A percentile compares a stretch with the other conserved stretches of the same genome.
phyloP scores from a whole-genome alignment of 2,113 vertebrate species.

The Empidonax traillii region DNA sequence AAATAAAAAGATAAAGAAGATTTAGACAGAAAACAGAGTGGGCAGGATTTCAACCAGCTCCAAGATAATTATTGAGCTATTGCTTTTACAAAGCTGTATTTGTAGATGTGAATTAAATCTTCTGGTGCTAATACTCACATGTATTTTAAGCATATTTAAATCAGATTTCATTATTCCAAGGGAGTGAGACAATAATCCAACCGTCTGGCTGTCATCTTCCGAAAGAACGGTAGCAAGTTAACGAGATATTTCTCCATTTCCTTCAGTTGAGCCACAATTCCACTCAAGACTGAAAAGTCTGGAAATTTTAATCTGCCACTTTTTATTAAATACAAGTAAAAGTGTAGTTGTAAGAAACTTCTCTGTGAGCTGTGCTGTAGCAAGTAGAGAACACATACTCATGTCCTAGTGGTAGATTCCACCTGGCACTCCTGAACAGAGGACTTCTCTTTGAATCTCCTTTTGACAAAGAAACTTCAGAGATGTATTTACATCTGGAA shows the following conservation, averaged over 20 bases:
- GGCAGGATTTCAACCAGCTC: background rate
- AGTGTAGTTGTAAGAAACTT: background rate
- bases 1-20: background rate
- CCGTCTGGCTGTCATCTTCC: background rate
- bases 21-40: background rate
- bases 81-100: background rate
- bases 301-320: background rate
- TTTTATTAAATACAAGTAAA: background rate
- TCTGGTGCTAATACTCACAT: background rate
- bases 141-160: background rate
- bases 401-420: background rate
- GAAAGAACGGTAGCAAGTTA: background rate
- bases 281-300: background rate
- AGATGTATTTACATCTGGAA: background rate
- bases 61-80: background rate
- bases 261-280: background rate
- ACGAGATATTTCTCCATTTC: background rate
- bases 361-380: background rate
- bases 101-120: background rate
- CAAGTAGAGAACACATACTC: background rate
- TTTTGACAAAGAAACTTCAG: background rate
- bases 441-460: background rate
- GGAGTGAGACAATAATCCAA: fast-evolving
- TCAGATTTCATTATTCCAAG: background rate
- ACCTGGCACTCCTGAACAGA: background rate